Percentiles rank a stretch among this genome's conserved stretches.
phyloP scores from a whole-genome alignment of 2,888 invertebrate species.

The Melieria crassipennis region DNA sequence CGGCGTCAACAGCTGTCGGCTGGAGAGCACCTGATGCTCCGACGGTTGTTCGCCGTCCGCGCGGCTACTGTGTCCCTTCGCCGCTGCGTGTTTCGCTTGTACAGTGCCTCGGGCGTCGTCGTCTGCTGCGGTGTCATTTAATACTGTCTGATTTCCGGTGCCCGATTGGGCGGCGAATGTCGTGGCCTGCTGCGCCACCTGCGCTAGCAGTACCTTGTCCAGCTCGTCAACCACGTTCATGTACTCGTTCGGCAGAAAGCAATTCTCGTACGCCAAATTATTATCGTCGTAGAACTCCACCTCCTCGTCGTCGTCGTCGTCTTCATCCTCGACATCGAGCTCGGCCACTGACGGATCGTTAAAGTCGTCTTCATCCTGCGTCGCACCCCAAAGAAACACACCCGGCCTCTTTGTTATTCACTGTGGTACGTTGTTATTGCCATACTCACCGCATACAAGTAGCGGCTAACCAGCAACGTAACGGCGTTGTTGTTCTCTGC shows the following conservation, averaged over 20 bases:
- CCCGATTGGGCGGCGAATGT: too few relatives aligned
- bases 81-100: too few relatives aligned
- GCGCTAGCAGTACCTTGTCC: constrained; percentile 44
- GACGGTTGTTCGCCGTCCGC: too few relatives aligned
- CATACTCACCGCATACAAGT: constrained; percentile 68
- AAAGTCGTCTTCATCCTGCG: constrained; percentile 49
- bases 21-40: too few relatives aligned
- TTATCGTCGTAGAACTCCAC: constrained; percentile 50
- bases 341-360: constrained; percentile 42
- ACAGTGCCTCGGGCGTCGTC: too few relatives aligned
- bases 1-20: too few relatives aligned
- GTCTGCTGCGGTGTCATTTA: too few relatives aligned
- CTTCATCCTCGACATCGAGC: constrained; percentile 50
- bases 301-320: constrained; percentile 55
- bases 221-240: constrained; percentile 55
- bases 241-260: constrained; percentile 54
- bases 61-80: too few relatives aligned
- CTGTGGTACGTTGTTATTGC: background rate
- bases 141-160: too few relatives aligned
- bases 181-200: background rate
- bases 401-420: background rate
- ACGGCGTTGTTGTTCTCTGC: constrained; percentile 70
- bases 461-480: constrained; percentile 71
- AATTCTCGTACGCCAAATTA: constrained; percentile 55
- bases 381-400: background rate